These are phyloP conservation scores for Sebastes itinus DNA, from an alignment of 2,797 vertebrate species.

Conservation along the genomic window DNA sequence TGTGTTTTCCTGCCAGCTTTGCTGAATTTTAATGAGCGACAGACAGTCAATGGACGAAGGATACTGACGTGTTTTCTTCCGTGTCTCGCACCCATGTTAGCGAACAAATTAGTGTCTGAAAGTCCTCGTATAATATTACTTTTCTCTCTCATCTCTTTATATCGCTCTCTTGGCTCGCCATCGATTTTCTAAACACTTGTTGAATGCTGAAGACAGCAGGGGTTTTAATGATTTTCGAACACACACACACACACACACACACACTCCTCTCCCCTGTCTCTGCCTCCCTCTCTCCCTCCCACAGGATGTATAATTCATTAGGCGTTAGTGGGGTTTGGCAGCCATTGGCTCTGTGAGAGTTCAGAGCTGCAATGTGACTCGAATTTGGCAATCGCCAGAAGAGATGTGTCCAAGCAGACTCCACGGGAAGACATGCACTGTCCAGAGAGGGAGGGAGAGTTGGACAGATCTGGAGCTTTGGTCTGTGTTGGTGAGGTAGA, in stretches of 20 bases:
- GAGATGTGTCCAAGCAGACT: conserved; percentile 38
- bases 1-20: conserved; percentile 32
- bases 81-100: conserved; percentile 30
- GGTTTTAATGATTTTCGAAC: conserved; percentile 48
- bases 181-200: conserved; percentile 58
- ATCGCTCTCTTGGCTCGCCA: conserved; percentile 27
- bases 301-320: conserved; percentile 71
- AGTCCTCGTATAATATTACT: conserved; percentile 5
- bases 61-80: conserved; percentile 3
- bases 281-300: conserved; percentile 21
- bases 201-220: conserved; percentile 38
- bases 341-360: conserved; percentile 43
- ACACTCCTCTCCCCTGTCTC: conserved; percentile 7
- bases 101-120: conserved; percentile 29
- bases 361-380: conserved; percentile 65
- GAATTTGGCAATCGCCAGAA: conserved; percentile 62
- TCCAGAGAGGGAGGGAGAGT: conserved; percentile 15
- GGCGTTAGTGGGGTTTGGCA: conserved; percentile 62
- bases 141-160: conserved; percentile 1
- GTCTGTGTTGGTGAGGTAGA: neutral
- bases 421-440: conserved; percentile 4
- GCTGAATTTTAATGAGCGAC: conserved; percentile 47
- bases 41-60: conserved; percentile 19
- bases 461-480: neutral
- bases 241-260: neutral